Base-by-base conservation (phyloP, 1,140 invertebrate genomes). In the Proctacanthus coquilletti region DNA sequence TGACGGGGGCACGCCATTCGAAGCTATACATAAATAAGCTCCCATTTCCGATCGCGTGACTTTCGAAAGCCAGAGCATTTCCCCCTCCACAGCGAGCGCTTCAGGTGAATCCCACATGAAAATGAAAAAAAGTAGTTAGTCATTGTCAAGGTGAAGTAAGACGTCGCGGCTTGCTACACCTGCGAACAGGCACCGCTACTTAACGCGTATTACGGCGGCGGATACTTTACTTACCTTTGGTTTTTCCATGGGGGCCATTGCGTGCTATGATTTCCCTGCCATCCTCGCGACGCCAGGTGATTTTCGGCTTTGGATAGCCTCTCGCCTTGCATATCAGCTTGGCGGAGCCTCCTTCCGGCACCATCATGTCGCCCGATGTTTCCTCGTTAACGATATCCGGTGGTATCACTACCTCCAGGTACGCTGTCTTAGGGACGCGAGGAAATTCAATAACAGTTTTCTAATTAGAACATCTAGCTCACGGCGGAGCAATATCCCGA, bases 381-480 rank as follows among this genome's bases (percentile, higher is more conserved):
- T 89, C 83, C 49, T 87, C 80, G 47, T 82, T 82, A 38, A 86
- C 71, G 44, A 92, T 89, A 51, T 91, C 85, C 19, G 87, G 87
- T 11, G 87, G 85, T 47, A 91, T 87, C 2, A 89, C 84, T 30
- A 89, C 84, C 61, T 88, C 84, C 48, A 88, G 56, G 53, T 72
- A 81, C 42, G 81, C 84, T 33, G 80, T 85, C 83, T 85, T 9
- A 21, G 14, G 5, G 15, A 17, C 6, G 13, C 15, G 30, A 25
- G 23, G 6, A 25, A 8, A 8, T 25, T 25, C 23, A 25, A n/a
- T 25, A n/a, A n/a, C n/a, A n/a, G n/a, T n/a, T n/a, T n/a, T n/a
- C n/a, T n/a, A n/a, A n/a, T n/a, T n/a, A n/a, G n/a, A n/a, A n/a
- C n/a, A n/a, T n/a, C n/a, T n/a, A n/a, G n/a, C n/a, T n/a, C n/a